Conservation (phyloP, 2,113 vertebrate genomes). For the Nipponia nippon region DNA sequence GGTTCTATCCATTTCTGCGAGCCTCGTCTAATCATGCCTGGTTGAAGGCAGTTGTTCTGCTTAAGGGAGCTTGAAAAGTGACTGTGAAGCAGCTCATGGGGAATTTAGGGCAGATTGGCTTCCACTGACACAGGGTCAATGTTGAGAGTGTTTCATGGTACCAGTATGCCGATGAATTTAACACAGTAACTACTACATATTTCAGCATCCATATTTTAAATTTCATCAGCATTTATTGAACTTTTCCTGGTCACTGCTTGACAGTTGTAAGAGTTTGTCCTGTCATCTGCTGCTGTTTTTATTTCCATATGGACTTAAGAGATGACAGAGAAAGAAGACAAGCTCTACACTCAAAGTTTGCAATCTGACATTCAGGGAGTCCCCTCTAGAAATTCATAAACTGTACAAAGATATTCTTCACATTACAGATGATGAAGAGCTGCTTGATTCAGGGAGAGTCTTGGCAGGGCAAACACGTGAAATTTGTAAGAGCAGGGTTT, state of each 20-base stretch:
- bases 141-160: not conserved
- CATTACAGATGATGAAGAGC: not conserved
- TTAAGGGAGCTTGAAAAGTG: not conserved
- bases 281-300: not conserved
- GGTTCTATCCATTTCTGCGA: not conserved
- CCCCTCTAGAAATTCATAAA: not conserved
- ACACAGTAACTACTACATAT: not conserved
- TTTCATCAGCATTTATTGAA: not conserved
- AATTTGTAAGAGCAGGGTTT: not conserved
- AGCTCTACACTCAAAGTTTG: not conserved
- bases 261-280: not conserved
- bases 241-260: not conserved
- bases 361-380: not conserved
- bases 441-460: not conserved
- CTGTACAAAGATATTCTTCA: not conserved
- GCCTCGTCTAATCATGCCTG: not conserved
- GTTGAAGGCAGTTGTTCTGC: not conserved
- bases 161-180: not conserved
- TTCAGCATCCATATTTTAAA: not conserved
- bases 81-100: not conserved
- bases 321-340: not conserved
- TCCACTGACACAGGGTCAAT: not conserved
- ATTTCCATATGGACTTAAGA: not conserved
- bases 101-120: not conserved
- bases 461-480: not conserved